Percentiles rank a stretch among this genome's conserved stretches.
These are phyloP conservation scores for Riparia riparia DNA, from an alignment of 2,113 vertebrate species.

Conservation along the genomic window DNA sequence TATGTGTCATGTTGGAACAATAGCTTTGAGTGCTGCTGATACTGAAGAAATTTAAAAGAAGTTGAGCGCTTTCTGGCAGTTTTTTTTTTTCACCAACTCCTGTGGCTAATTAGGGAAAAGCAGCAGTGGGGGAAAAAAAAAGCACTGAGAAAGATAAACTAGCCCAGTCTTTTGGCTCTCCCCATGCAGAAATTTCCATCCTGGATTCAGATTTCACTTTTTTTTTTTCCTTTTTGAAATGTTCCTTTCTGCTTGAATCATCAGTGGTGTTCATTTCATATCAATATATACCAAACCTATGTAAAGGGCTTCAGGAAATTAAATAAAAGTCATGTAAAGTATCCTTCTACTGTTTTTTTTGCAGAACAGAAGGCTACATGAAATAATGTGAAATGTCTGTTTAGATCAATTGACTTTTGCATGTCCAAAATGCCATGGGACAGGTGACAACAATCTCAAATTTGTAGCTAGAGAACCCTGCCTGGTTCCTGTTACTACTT, in stretches of 20 bases:
- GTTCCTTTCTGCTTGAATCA: background rate
- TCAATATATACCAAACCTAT: background rate
- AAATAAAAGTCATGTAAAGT: background rate
- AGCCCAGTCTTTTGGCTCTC: background rate
- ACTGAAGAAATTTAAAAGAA: background rate
- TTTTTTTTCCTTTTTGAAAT: background rate
- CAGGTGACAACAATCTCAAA: background rate
- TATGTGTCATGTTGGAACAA: background rate
- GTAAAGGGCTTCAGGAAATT: background rate
- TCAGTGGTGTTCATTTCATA: background rate
- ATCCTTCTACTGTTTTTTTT: background rate
- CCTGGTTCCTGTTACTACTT: background rate
- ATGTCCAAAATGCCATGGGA: background rate
- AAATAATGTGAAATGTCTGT: background rate
- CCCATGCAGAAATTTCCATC: background rate
- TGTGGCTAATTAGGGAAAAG: background rate
- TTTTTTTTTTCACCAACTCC: background rate
- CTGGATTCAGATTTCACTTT: background rate
- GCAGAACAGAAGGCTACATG: background rate
- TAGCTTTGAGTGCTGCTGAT: background rate
- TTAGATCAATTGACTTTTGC: background rate
- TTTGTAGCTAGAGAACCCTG: background rate
- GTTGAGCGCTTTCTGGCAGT: background rate
- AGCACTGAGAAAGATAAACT: background rate
- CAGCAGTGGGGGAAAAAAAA: rapidly evolving